These are phyloP conservation scores for Typhlomys cinereus DNA, from an alignment of 2,113 vertebrate genomes.

Conservation along the genomic window DNA sequence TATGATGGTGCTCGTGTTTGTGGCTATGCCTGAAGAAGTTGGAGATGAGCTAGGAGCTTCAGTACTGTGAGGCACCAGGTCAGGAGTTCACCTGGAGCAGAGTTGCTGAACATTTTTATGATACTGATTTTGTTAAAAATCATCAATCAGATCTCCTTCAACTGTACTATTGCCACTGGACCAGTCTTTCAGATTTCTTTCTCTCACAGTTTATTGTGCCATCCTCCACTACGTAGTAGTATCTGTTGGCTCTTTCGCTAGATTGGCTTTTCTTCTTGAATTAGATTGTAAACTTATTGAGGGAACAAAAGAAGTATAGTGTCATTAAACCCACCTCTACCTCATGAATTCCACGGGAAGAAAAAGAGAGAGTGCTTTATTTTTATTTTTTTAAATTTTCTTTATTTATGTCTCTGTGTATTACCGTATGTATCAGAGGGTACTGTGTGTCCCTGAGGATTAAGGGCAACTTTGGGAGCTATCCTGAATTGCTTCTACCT, in stretches of 20 bases:
- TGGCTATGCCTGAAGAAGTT: background rate
- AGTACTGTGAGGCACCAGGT: background rate
- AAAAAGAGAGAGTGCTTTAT: too few relatives aligned
- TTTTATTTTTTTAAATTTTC: too few relatives aligned
- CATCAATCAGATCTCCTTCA: background rate
- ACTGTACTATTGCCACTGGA: background rate
- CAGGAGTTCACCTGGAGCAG: background rate
- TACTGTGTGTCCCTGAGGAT: too few relatives aligned
- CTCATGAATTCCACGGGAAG: background rate
- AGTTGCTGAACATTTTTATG: background rate
- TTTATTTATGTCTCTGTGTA: too few relatives aligned
- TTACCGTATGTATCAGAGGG: too few relatives aligned
- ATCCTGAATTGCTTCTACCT: too few relatives aligned
- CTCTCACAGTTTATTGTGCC: background rate
- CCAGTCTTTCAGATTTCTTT: background rate
- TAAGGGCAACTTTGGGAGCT: too few relatives aligned
- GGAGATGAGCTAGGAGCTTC: background rate
- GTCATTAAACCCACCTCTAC: background rate
- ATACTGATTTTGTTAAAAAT: background rate
- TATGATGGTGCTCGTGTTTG: background rate
- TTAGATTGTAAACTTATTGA: background rate
- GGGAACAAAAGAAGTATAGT: background rate
- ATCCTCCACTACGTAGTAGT: background rate
- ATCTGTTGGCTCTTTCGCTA: background rate
- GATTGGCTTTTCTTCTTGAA: conserved; percentile 11